These are phyloP conservation scores for Aleiodes alternator DNA, from an alignment of 2,888 invertebrate genomes.

Conservation along the genomic window DNA sequence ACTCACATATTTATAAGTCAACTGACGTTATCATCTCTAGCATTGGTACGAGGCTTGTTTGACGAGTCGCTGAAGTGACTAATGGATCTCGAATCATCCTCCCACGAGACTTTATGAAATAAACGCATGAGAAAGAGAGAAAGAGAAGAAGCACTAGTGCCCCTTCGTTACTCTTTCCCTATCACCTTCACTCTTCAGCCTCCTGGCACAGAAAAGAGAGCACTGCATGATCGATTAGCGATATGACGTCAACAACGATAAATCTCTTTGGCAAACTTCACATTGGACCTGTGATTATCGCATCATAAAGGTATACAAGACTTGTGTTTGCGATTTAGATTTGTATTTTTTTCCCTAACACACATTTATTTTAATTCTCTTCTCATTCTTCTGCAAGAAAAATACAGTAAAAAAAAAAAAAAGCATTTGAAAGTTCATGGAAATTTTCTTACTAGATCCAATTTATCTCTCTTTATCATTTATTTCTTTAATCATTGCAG, in stretches of 20 bases:
- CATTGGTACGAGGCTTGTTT: conserved; percentile 49
- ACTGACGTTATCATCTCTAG: conserved; percentile 38
- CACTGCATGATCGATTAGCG: conserved; percentile 21
- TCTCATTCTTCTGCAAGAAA: background rate
- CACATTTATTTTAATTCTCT: conserved; percentile 4
- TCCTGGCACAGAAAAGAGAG: conserved; percentile 26
- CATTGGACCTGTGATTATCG: conserved; percentile 37
- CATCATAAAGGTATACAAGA: conserved; percentile 30
- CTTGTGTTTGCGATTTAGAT: conserved; percentile 2
- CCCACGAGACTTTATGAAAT: conserved; percentile 43
- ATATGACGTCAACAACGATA: conserved; percentile 33
- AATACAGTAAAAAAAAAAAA: too few species aligned
- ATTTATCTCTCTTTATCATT: background rate
- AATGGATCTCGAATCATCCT: conserved; percentile 57
- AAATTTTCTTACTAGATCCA: too few species aligned
- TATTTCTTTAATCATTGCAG: background rate
- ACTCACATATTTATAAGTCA: background rate
- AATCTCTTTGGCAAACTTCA: conserved; percentile 33
- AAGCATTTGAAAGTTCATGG: too few species aligned
- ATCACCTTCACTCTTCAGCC: conserved; percentile 3
- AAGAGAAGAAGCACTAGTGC: background rate
- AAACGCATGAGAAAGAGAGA: background rate
- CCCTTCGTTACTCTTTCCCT: conserved; percentile 13
- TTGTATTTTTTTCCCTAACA: background rate
- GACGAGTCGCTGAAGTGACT: conserved; percentile 58